A percentile compares a stretch with the other conserved stretches of the same genome.
Conservation (phyloP, 2,113 vertebrate genomes). For the Chaetorhynchus papuensis region DNA sequence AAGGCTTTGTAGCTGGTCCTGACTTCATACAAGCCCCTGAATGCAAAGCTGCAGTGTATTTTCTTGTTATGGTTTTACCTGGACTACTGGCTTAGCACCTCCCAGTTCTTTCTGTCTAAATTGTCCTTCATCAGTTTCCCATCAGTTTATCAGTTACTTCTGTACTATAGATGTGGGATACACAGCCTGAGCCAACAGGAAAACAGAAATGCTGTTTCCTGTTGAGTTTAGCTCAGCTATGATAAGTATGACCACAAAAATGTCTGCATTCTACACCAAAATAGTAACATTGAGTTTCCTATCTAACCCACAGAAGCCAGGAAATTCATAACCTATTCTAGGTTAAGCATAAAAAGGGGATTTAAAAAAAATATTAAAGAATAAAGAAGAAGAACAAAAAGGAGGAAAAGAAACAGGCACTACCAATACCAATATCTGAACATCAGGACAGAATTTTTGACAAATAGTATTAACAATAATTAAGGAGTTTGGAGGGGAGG, state of each 20-base stretch:
- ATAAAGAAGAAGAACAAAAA: not conserved
- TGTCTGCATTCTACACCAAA: conserved; percentile 49
- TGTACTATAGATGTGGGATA: not conserved
- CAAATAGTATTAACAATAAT: not conserved
- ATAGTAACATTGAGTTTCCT: conserved; percentile 65
- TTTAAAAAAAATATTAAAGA: not conserved
- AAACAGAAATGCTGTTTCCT: conserved; percentile 27
- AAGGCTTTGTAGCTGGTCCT: not conserved
- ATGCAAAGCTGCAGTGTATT: not conserved
- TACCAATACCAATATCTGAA: not conserved
- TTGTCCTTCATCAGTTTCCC: not conserved
- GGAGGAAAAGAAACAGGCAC: not conserved
- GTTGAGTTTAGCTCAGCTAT: conserved; percentile 22
- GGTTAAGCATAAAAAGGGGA: conserved; percentile 4
- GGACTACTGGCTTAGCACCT: not conserved
- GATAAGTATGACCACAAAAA: conserved; percentile 16
- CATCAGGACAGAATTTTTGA: conserved; percentile 2
- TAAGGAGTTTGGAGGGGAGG: not conserved
- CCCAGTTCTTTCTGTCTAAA: not conserved
- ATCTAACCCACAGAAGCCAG: conserved; percentile 65
- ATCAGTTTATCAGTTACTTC: not conserved
- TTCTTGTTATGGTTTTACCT: not conserved
- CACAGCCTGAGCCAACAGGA: not conserved
- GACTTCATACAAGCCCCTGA: not conserved
- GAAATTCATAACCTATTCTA: conserved; percentile 65